Conservation (phyloP, 2,113 vertebrate species). For the Eudyptes chrysolophus region DNA sequence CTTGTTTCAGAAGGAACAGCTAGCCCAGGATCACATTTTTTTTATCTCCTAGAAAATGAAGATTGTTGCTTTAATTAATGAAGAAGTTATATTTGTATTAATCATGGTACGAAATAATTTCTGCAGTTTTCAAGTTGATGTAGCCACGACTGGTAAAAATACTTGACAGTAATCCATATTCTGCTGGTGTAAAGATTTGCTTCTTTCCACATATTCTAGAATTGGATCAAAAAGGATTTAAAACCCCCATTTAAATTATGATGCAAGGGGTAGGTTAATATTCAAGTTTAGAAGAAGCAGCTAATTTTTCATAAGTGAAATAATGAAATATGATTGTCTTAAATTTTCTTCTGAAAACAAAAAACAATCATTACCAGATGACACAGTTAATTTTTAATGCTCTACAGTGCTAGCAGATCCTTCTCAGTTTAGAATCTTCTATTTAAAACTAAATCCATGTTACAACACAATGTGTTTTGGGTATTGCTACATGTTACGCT, state of each 20-base stretch:
- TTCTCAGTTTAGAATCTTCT: not conserved
- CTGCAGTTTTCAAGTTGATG: not conserved
- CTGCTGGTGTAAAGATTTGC: not conserved
- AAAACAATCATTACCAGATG: not conserved
- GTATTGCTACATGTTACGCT: not conserved
- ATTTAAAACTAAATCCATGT: not conserved
- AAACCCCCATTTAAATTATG: not conserved
- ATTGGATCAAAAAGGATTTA: not conserved
- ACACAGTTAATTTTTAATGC: not conserved
- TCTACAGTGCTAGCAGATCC: not conserved
- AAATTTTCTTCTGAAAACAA: not conserved
- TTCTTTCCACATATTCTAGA: not conserved
- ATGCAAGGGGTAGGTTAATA: not conserved
- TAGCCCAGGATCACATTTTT: not conserved
- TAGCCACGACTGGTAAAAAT: not conserved
- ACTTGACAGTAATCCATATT: not conserved
- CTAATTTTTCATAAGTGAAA: not conserved
- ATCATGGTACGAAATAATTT: not conserved
- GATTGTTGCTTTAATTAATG: not conserved
- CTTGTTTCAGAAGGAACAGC: not conserved
- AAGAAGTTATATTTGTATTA: not conserved
- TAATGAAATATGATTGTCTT: not conserved
- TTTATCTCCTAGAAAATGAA: not conserved
- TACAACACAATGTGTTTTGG: not conserved
- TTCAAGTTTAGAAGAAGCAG: not conserved